Base-by-base conservation (phyloP, 2,113 vertebrate genomes). In the Vulpes ferrilata region DNA sequence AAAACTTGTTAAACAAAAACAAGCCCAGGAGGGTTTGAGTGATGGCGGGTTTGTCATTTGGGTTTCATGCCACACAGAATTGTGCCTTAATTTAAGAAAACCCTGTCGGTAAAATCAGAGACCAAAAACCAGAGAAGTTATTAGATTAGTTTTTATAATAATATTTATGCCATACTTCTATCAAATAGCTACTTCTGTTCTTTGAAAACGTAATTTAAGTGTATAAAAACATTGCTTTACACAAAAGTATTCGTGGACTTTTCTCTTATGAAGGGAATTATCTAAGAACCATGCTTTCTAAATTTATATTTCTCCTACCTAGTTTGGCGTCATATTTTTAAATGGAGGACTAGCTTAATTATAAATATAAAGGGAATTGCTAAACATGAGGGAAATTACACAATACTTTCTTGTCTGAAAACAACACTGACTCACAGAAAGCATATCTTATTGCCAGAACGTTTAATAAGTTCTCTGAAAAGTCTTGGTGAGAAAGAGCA, bases 171-270 rank as follows among this genome's bases (percentile, higher is more conserved):
- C 69, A 0, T 57, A 59, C 78, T 93, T 85, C 35, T 25, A 93
- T 92, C 78, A 62, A 86, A 43, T 74, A 94, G 16, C 86, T 55
- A 16, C 7, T 71, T 32, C 7, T 67, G 0, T 92, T 69, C 57
- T 94, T 97, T 79, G 48, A 94, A 89, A 92, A n/a, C 48, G 22
- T 62, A 65, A 94, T 17, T 92, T 89, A 51, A 65, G n/a, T 79
- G 2, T 87, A 30, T n/a, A 62, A 32, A 89, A 96, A 71, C 48
- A 64, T 9, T 35, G 13, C 8, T 92, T 82, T 93, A 55, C 53
- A 67, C n/a, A 90, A 32, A 95, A 1, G 7, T 48, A 30, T 73
- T 83, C n/a, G 55, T 55, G 48, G 81, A 79, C 60, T 60, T 73
- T n/a, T 19, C 1, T 92, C 48, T 94, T 74, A 65, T 38, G 9